Base-by-base conservation (phyloP, 2,797 vertebrate genomes). In the Borostomias antarcticus region DNA sequence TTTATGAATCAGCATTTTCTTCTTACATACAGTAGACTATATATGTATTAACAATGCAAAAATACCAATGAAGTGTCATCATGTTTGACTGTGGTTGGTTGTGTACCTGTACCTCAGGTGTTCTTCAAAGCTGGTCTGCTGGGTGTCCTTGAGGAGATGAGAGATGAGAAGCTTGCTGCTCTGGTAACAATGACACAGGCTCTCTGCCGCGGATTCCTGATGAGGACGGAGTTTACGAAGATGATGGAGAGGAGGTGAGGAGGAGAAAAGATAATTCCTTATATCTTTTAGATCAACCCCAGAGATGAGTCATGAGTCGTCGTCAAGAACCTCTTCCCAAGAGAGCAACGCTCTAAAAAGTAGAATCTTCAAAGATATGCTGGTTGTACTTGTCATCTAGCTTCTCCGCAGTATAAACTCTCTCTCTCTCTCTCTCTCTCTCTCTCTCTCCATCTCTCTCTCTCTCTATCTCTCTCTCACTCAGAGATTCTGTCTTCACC, bases 111-210 rank as follows among this genome's bases (percentile, higher is more conserved):
- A 15, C 23, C 25, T 0, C 65, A 92, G 90, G 89, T 92, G 51
- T 92, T 92, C 74, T 92, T 91, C 78, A 91, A 91, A 80, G 90
- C 86, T 52, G 89, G 90, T 7, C 81, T 90, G 50, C 70, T 91
- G 64, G 89, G 90, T 32, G 73, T 78, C 17, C 62, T 92, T 68
- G 89, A 92, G 66, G 89, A 92, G 70, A 92, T 91, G 89, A 74
- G 89, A 76, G 90, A 91, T 0, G 89, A 91, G 43, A 89, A 88
- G 67, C 62, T 92, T 70, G 86, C 81, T 26, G 69, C 71, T 4
- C 77, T 92, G 48, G 86, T 91, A 61, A 89, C 88, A 0, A 65
- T 62, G 47, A 90, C 78, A 0, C 89, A 92, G 64, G 89, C 90
- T 1, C 0, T 88, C 11, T 87, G 87, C 72, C 73, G 88, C 45